A percentile compares a stretch with the other conserved stretches of the same genome.
Conservation (phyloP, 2,113 vertebrate genomes). For the Piprites chloris region DNA sequence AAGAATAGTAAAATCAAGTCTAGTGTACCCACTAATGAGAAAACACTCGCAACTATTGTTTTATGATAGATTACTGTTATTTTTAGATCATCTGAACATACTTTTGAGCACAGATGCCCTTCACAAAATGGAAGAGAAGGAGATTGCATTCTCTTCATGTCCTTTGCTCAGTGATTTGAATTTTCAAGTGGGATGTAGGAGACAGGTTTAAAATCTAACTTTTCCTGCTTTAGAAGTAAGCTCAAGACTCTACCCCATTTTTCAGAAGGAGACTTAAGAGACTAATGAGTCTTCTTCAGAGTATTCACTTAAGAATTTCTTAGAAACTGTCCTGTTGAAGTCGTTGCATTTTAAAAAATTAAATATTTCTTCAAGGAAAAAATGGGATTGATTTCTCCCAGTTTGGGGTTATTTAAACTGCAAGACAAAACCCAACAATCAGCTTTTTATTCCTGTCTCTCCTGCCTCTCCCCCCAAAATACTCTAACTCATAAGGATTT, state of each 20-base stretch:
- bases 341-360: not conserved
- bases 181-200: not conserved
- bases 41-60: not conserved
- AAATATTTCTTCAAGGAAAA: not conserved
- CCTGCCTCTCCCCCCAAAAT: not conserved
- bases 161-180: not conserved
- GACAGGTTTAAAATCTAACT: not conserved
- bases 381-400: not conserved
- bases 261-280: not conserved
- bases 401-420: not conserved
- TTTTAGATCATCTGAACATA: not conserved
- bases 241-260: not conserved
- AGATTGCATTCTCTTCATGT: not conserved
- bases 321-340: not conserved
- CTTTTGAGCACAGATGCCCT: not conserved
- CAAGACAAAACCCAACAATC: not conserved
- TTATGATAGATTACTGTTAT: not conserved
- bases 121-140: not conserved
- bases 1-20: not conserved
- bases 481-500: not conserved
- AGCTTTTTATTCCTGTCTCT: not conserved
- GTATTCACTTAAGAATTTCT: not conserved
- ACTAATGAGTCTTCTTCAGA: not conserved
- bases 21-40: not conserved
- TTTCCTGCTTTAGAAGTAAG: not conserved